Evolutionary conservation across 2,797 vertebrate species (phyloP).

Genomic region (Pangasius djambal): DNA sequence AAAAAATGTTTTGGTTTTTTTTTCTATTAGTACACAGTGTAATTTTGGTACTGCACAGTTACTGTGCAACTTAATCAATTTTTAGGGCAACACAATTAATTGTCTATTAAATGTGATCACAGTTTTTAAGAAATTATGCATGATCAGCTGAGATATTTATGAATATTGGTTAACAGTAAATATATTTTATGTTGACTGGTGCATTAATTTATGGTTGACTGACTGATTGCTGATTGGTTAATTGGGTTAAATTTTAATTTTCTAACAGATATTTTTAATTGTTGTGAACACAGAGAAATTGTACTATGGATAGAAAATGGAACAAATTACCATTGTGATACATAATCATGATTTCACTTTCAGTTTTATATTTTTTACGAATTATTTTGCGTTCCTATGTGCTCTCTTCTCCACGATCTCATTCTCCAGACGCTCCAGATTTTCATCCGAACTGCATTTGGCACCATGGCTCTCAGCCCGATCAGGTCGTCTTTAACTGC

Average conservation of each 20-base stretch:
- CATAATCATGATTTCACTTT: background rate
- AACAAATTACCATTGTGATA: background rate
- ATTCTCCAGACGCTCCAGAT: conserved; percentile 74
- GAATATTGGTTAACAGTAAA: background rate
- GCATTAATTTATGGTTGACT: conserved; percentile 58
- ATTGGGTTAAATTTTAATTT: background rate
- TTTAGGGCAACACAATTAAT: background rate
- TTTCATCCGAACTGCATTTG: conserved; percentile 77
- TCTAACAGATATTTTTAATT: background rate
- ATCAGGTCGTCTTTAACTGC: conserved; percentile 78
- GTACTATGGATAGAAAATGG: background rate
- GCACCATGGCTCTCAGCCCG: conserved; percentile 13
- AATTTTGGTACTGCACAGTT: background rate
- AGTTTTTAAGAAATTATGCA: background rate
- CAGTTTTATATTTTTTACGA: background rate
- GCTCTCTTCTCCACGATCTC: background rate
- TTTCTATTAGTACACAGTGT: background rate
- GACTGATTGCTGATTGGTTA: background rate
- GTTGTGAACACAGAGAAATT: background rate
- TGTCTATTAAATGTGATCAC: background rate
- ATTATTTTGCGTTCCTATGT: background rate
- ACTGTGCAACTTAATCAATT: background rate
- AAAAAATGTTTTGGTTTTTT: no score
- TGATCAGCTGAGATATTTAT: background rate
- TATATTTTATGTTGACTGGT: no score